A percentile compares a stretch with the other conserved stretches of the same genome.
Evolutionary conservation across 1,140 invertebrate genomes (phyloP).

Genomic region (Manduca sexta): DNA sequence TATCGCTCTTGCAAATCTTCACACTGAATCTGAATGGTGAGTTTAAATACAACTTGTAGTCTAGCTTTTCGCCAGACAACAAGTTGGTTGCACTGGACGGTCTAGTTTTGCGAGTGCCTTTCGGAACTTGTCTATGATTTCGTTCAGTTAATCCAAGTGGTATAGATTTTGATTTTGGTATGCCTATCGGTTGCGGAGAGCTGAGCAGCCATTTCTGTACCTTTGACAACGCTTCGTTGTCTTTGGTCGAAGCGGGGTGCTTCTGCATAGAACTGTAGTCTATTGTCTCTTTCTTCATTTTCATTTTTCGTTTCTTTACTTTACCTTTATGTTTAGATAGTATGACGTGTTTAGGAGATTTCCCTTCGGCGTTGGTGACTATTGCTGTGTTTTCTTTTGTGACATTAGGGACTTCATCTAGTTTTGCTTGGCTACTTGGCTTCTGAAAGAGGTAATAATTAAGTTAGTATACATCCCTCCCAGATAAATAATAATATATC

Average conservation of each 20-base stretch:
- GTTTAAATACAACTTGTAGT: slow-evolving; percentile 88
- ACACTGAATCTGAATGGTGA: slow-evolving; percentile 89
- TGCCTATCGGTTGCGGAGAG: slow-evolving; percentile 74
- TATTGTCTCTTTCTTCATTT: slow-evolving; percentile 81
- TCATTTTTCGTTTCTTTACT: slow-evolving; percentile 61
- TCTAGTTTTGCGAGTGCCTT: slow-evolving; percentile 59
- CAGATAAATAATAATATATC: too few relatives aligned
- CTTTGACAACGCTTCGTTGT: slow-evolving; percentile 84
- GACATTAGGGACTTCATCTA: slow-evolving; percentile 50
- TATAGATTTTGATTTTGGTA: slow-evolving; percentile 83
- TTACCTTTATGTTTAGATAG: slow-evolving; percentile 68
- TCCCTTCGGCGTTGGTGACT: slow-evolving; percentile 60
- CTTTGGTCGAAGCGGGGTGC: slow-evolving; percentile 66
- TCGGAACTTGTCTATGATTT: slow-evolving; percentile 49
- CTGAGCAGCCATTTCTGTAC: slow-evolving; percentile 89
- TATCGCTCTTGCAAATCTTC: slow-evolving; percentile 80
- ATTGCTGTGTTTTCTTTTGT: slow-evolving; percentile 53
- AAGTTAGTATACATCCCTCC: background rate
- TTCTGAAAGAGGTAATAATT: slow-evolving; percentile 38
- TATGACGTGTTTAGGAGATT: slow-evolving; percentile 63
- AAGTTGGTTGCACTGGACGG: slow-evolving; percentile 71
- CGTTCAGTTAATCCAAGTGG: slow-evolving; percentile 76
- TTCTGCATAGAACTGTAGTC: slow-evolving; percentile 82
- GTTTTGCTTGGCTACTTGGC: slow-evolving; percentile 40
- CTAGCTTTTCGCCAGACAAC: slow-evolving; percentile 75